Percentiles rank a stretch among this genome's conserved stretches.
These are phyloP conservation scores for Cololabis saira DNA, from an alignment of 2,113 vertebrate genomes.

Conservation along the genomic window DNA sequence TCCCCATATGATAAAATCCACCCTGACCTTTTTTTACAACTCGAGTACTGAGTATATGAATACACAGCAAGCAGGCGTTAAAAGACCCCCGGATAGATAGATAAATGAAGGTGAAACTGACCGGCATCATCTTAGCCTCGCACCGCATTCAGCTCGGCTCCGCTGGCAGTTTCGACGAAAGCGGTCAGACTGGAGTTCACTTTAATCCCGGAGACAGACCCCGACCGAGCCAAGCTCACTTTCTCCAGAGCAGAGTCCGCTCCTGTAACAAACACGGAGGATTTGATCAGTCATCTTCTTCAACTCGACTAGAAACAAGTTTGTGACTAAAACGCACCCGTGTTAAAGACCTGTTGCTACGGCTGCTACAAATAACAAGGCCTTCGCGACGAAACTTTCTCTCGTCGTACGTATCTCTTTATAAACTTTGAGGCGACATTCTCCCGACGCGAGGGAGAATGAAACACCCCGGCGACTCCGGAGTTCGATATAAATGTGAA, in stretches of 20 bases:
- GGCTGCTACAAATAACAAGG: constrained; percentile 73
- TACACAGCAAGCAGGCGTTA: neutral
- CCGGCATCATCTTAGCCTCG: constrained; percentile 96
- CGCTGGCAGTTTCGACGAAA: constrained; percentile 70
- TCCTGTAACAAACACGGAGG: constrained; percentile 38
- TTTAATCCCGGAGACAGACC: constrained; percentile 62
- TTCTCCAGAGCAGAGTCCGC: constrained; percentile 44
- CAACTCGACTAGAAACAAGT: neutral
- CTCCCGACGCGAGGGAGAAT: neutral
- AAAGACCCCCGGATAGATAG: constrained; percentile 31
- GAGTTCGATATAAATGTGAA: neutral
- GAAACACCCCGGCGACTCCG: neutral
- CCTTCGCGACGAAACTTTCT: constrained; percentile 75
- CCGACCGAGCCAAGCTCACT: constrained; percentile 54
- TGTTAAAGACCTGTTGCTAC: constrained; percentile 76
- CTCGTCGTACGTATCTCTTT: constrained; percentile 53
- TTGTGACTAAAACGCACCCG: neutral
- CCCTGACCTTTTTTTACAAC: no score
- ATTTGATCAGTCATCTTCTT: neutral
- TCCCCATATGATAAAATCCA: no score
- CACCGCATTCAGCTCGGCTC: constrained; percentile 86
- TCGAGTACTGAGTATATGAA: no score
- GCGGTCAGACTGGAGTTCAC: constrained; percentile 51
- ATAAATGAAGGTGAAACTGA: constrained; percentile 74
- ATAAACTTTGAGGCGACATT: constrained; percentile 52